A percentile compares a stretch with the other conserved stretches of the same genome.
phyloP scores from a whole-genome alignment of 2,888 invertebrate species.

The Saturnia pavonia region DNA sequence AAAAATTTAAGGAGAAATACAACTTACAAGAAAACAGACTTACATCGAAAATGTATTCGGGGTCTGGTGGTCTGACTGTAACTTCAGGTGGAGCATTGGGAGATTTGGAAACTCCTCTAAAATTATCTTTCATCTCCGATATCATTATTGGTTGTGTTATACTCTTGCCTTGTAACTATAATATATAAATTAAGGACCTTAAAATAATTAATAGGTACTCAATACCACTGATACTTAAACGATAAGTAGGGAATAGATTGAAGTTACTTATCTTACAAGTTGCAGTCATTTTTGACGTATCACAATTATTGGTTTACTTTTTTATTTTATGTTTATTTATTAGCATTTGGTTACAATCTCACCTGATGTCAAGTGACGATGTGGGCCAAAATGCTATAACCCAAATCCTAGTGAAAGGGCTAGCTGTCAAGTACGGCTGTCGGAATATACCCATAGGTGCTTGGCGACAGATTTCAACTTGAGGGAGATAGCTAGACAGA shows the following conservation, averaged over 20 bases:
- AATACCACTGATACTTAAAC: background rate
- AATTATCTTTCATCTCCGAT: conserved; percentile 73
- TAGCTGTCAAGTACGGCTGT: too few species aligned
- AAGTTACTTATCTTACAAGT: background rate
- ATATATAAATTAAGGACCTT: conserved; percentile 20
- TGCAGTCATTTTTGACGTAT: background rate
- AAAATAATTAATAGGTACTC: background rate
- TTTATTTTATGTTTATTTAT: too few species aligned
- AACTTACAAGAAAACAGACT: conserved; percentile 34
- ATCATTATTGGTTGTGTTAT: conserved; percentile 56
- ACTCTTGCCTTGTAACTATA: conserved; percentile 60
- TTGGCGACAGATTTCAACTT: too few species aligned
- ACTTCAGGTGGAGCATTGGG: conserved; percentile 58
- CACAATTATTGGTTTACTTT: background rate
- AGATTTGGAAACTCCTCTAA: conserved; percentile 50
- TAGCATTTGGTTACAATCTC: too few species aligned
- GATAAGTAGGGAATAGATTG: background rate
- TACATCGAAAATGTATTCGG: conserved; percentile 71
- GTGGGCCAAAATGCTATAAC: too few species aligned
- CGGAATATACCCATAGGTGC: too few species aligned
- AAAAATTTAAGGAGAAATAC: too few species aligned
- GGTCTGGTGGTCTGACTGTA: conserved; percentile 59
- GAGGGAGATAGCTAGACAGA: too few species aligned
- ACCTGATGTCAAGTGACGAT: too few species aligned
- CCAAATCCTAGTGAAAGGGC: too few species aligned